phyloP scores from a whole-genome alignment of 2,888 invertebrate genomes.

The Trachelus stipa region DNA sequence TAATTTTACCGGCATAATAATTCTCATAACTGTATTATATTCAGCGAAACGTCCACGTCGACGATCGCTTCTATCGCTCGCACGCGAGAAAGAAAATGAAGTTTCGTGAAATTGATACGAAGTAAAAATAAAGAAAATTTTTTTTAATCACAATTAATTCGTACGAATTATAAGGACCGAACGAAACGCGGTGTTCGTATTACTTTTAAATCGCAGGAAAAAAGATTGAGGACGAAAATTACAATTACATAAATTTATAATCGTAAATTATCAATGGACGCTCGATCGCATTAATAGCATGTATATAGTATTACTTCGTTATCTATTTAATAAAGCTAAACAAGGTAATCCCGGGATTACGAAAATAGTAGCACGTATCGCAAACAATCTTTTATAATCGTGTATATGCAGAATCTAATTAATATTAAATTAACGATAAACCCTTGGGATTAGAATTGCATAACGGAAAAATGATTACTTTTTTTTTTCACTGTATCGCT shows the following conservation, averaged over 20 bases:
- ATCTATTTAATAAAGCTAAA: background rate
- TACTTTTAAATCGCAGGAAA: background rate
- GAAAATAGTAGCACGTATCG: background rate
- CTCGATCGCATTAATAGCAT: background rate
- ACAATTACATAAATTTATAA: background rate
- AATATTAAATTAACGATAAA: background rate
- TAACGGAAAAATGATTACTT: background rate
- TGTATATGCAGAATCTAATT: background rate
- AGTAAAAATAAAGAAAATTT: background rate
- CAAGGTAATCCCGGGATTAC: background rate
- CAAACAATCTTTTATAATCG: background rate
- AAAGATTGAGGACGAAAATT: background rate
- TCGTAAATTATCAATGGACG: background rate
- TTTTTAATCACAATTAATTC: background rate
- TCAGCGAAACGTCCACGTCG: background rate
- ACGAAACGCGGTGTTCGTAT: background rate
- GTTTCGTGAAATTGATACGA: background rate
- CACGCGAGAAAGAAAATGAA: background rate
- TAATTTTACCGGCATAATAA: constrained; percentile 3
- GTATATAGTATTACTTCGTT: background rate
- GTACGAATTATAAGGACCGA: background rate
- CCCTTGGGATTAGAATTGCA: background rate
- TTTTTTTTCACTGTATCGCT: background rate
- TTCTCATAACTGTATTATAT: background rate
- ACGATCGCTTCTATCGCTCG: background rate